Conservation (phyloP, 2,888 invertebrate genomes). For the Allophyes oxyacanthae region DNA sequence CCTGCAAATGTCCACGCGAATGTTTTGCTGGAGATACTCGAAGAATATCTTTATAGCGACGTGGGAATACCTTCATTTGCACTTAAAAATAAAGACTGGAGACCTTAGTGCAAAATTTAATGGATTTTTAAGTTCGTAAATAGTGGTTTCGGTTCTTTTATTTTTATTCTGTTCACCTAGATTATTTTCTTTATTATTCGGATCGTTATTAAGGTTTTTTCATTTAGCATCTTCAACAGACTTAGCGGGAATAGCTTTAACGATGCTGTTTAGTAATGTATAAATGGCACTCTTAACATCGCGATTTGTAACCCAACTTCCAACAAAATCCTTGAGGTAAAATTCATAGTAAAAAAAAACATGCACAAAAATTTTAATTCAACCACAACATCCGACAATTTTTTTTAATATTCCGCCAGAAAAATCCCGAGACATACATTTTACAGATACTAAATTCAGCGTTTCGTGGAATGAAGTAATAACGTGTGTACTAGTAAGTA, state of each 20-base stretch:
- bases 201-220: not conserved
- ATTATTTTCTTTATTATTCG: not conserved
- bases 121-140: conserved; percentile 34
- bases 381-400: not conserved
- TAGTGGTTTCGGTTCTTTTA: not conserved
- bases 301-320: too few relatives aligned
- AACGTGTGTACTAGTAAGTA: conserved; percentile 41
- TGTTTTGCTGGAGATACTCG: conserved; percentile 24
- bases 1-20: conserved; percentile 20
- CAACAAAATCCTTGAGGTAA: too few relatives aligned
- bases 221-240: too few relatives aligned
- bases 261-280: too few relatives aligned
- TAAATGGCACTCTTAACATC: too few relatives aligned
- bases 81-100: conserved; percentile 47
- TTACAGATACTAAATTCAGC: conserved; percentile 31
- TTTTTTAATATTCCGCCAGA: conserved; percentile 11
- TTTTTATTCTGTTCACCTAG: not conserved
- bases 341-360: not conserved
- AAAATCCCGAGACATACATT: conserved; percentile 23
- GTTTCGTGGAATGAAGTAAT: conserved; percentile 50
- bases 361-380: conserved; percentile 3
- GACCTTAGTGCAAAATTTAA: conserved; percentile 32
- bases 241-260: too few relatives aligned
- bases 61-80: conserved; percentile 38
- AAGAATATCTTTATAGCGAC: conserved; percentile 33